These are phyloP conservation scores for Copidosoma floridanum DNA, from an alignment of 1,140 invertebrate species.

Conservation along the genomic window DNA sequence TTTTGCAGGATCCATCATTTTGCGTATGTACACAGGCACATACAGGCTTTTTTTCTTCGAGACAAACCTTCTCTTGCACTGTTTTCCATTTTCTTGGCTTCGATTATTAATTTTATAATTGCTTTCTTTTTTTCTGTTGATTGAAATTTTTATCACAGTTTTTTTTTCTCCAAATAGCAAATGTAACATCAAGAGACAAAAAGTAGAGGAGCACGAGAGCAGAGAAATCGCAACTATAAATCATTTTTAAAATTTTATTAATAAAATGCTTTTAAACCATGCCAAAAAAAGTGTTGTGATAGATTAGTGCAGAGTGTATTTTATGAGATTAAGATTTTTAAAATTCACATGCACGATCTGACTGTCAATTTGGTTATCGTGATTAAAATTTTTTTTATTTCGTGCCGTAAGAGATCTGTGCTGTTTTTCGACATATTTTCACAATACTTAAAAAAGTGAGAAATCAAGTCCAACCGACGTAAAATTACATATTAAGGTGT, in stretches of 20 bases:
- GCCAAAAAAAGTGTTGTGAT: conserved; percentile 44
- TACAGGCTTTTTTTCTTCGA: conserved; percentile 54
- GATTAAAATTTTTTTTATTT: conserved; percentile 1
- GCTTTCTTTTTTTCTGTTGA: no score
- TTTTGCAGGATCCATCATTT: conserved; percentile 34
- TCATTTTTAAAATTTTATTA: conserved; percentile 16
- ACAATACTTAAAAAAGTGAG: background rate
- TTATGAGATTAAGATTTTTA: conserved; percentile 31
- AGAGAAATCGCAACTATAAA: conserved; percentile 21
- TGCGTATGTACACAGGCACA: conserved; percentile 48
- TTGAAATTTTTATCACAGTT: no score
- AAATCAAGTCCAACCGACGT: no score
- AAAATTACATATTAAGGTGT: no score
- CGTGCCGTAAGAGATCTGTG: conserved; percentile 10
- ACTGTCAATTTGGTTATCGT: conserved; percentile 1
- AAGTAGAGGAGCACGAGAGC: conserved; percentile 18
- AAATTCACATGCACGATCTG: conserved; percentile 34
- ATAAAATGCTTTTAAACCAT: conserved; percentile 42
- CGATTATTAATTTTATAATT: no score
- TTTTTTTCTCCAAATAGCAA: conserved; percentile 14
- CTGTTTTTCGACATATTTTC: background rate
- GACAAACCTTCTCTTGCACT: conserved; percentile 32
- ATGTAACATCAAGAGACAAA: conserved; percentile 4
- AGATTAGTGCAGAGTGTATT: conserved; percentile 39
- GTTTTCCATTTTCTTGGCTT: conserved; percentile 10